Conservation (phyloP, 2,797 vertebrate species). For the Percopsis omiscomaycus region DNA sequence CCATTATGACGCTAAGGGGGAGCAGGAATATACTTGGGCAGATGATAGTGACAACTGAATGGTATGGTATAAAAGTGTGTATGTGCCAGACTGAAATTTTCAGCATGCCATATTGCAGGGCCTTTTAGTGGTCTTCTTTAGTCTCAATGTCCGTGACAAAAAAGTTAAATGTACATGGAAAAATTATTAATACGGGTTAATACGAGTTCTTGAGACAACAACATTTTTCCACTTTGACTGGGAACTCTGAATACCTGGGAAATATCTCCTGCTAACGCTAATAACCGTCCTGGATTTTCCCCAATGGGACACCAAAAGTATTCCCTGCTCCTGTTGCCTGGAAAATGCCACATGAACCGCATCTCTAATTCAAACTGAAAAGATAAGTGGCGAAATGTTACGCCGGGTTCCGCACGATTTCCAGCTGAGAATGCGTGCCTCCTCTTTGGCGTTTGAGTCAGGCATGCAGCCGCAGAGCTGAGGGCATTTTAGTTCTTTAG, state of each 20-base stretch:
- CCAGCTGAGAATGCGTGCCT: slow-evolving; percentile 63
- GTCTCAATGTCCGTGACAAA: not conserved
- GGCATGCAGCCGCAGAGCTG: slow-evolving; percentile 18
- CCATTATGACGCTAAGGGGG: slow-evolving; percentile 69
- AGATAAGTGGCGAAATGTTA: slow-evolving; percentile 71
- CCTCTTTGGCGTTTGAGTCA: slow-evolving; percentile 42
- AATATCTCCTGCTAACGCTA: slow-evolving; percentile 62
- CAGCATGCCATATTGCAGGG: slow-evolving; percentile 35
- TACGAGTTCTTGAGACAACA: slow-evolving; percentile 23
- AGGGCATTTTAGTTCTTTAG: slow-evolving; percentile 34
- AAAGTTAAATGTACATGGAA: not conserved
- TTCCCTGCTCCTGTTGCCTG: slow-evolving; percentile 55
- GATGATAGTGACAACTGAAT: slow-evolving; percentile 70
- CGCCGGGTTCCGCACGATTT: slow-evolving; percentile 60
- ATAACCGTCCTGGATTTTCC: slow-evolving; percentile 62
- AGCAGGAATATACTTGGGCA: slow-evolving; percentile 56
- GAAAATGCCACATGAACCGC: slow-evolving; percentile 52
- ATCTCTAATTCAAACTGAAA: slow-evolving; percentile 75
- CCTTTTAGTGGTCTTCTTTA: slow-evolving; percentile 27
- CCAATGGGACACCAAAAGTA: slow-evolving; percentile 41
- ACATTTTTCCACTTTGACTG: slow-evolving; percentile 58
- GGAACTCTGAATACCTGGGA: slow-evolving; percentile 60
- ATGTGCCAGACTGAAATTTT: slow-evolving; percentile 39
- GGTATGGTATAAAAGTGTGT: slow-evolving; percentile 52
- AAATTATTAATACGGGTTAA: not conserved